A percentile compares a stretch with the other conserved stretches of the same genome.
These are phyloP conservation scores for Cataglyphis livida DNA, from an alignment of 2,888 invertebrate genomes.

Conservation along the genomic window DNA sequence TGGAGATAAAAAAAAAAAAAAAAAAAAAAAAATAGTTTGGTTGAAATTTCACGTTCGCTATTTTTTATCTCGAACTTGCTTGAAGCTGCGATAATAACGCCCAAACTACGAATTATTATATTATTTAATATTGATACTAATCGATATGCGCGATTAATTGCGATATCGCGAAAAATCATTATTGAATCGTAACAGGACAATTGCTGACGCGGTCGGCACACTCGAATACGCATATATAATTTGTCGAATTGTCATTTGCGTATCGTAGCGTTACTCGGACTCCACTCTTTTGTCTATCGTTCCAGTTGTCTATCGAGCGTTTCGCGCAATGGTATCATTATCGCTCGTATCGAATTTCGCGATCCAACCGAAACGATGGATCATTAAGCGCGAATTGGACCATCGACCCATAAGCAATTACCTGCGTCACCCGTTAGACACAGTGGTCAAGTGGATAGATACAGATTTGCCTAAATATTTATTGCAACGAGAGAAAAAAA, in stretches of 20 bases:
- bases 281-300: conserved; percentile 55
- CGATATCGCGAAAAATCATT: conserved; percentile 21
- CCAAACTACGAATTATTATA: not conserved
- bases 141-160: conserved; percentile 17
- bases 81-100: not conserved
- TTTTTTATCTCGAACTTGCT: not conserved
- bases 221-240: conserved; percentile 38
- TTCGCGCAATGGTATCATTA: conserved; percentile 63
- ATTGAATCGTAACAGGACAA: not conserved
- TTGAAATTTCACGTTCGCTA: not conserved
- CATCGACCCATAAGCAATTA: conserved; percentile 66
- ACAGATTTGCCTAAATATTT: not conserved
- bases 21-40: not conserved
- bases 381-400: conserved; percentile 68
- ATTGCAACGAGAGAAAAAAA: not conserved
- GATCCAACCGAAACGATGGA: conserved; percentile 63
- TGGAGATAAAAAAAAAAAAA: not conserved
- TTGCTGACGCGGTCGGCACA: conserved; percentile 7
- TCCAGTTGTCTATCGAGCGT: conserved; percentile 29
- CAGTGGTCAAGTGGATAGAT: not conserved
- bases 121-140: not conserved
- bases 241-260: conserved; percentile 42
- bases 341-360: conserved; percentile 64
- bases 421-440: conserved; percentile 50
- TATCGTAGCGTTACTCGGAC: conserved; percentile 23